phyloP scores from a whole-genome alignment of 2,113 vertebrate genomes.

The Nibea coibor region DNA sequence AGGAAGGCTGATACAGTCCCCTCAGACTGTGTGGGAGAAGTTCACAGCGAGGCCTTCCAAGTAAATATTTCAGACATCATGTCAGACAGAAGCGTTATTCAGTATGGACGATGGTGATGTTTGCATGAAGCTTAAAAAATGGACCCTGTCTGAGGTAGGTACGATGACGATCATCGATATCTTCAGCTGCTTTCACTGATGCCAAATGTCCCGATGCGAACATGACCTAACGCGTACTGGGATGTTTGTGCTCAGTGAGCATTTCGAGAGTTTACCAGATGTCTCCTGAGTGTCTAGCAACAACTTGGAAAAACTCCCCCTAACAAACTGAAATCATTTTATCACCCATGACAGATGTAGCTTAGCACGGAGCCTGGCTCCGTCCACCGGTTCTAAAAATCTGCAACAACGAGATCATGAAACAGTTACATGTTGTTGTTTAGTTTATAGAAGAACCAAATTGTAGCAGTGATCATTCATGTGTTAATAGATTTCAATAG shows the following conservation, averaged over 20 bases:
- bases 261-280: background rate
- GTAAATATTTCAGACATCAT: constrained; percentile 16
- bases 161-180: too few relatives aligned
- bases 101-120: background rate
- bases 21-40: constrained; percentile 45
- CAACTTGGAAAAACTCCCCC: background rate
- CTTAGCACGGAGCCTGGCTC: background rate
- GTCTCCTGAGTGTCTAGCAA: background rate
- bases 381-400: too few relatives aligned
- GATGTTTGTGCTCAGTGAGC: background rate
- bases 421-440: too few relatives aligned
- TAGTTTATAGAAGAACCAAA: too few relatives aligned
- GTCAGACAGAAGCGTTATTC: constrained; percentile 21
- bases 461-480: too few relatives aligned
- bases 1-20: constrained; percentile 34
- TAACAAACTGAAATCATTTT: background rate
- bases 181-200: background rate
- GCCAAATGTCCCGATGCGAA: background rate
- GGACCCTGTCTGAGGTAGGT: background rate
- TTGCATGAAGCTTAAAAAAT: background rate
- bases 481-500: too few relatives aligned
- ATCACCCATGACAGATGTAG: background rate
- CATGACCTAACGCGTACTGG: background rate
- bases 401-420: background rate
- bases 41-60: constrained; percentile 40